Conservation (phyloP, 2,113 vertebrate species). For the Solea senegalensis region DNA sequence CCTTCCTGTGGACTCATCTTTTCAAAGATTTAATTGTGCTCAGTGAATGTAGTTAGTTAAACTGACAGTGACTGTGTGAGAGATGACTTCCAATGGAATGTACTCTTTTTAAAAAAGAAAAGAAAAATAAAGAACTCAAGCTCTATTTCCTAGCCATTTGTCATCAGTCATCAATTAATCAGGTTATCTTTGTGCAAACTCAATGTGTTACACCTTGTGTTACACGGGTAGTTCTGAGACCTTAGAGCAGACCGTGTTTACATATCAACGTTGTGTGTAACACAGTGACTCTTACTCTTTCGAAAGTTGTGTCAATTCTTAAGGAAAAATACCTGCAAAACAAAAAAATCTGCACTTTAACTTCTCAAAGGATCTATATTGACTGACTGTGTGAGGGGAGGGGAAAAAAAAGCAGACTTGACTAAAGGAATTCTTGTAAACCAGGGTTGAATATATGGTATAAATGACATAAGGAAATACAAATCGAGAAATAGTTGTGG, state of each 20-base stretch:
- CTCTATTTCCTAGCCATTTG: neutral
- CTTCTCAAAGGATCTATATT: neutral
- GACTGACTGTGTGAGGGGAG: neutral
- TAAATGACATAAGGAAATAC: neutral
- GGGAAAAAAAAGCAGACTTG: neutral
- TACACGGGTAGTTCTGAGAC: conserved; percentile 2
- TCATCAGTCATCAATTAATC: conserved; percentile 8
- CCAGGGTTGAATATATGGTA: neutral
- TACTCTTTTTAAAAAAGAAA: neutral
- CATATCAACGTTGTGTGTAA: conserved; percentile 4
- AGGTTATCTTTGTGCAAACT: conserved; percentile 19
- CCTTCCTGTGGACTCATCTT: neutral
- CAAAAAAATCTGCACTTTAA: neutral
- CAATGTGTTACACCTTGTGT: conserved; percentile 11
- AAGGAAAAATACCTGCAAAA: conserved; percentile 7
- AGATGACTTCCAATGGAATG: neutral
- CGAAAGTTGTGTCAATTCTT: neutral
- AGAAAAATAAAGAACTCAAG: neutral
- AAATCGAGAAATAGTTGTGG: neutral
- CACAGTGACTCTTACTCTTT: neutral
- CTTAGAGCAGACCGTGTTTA: conserved; percentile 14
- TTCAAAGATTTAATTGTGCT: conserved; percentile 21
- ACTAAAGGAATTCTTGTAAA: neutral
- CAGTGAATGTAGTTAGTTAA: neutral
- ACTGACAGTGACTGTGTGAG: conserved; percentile 7